Conservation (phyloP, 2,797 vertebrate genomes). For the Cryptoblepharus egeriae region DNA sequence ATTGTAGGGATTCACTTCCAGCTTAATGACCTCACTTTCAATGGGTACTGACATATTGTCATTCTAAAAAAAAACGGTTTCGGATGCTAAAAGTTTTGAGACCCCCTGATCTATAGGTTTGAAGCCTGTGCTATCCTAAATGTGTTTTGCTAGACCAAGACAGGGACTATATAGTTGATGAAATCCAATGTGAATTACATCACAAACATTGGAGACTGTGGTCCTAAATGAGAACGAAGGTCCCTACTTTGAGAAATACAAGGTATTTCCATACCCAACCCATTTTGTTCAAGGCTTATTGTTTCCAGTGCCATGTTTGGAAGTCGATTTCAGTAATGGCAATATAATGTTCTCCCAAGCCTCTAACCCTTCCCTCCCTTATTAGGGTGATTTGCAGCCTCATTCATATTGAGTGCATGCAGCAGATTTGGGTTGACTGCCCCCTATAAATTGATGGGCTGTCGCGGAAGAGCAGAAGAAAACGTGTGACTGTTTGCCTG, state of each 20-base stretch:
- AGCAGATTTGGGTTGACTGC: slow-evolving; percentile 17
- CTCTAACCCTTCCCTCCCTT: slow-evolving; percentile 27
- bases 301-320: slow-evolving; percentile 40
- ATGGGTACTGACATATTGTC: too few species aligned
- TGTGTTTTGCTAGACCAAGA: slow-evolving; percentile 26
- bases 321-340: slow-evolving; percentile 16
- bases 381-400: slow-evolving; percentile 34
- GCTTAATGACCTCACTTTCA: too few species aligned
- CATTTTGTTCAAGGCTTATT: slow-evolving; percentile 13
- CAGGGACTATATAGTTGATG: neutral
- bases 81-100: too few species aligned
- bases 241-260: slow-evolving; percentile 18
- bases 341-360: slow-evolving; percentile 43
- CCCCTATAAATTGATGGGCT: slow-evolving; percentile 40
- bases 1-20: too few species aligned
- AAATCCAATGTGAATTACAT: slow-evolving; percentile 4
- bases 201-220: neutral
- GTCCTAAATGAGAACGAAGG: neutral
- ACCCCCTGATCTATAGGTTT: too few species aligned
- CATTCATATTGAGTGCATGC: slow-evolving; percentile 27
- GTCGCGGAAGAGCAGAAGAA: slow-evolving; percentile 21
- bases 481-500: slow-evolving; percentile 10
- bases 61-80: too few species aligned
- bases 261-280: slow-evolving; percentile 24
- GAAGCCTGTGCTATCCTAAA: neutral